Conservation (phyloP, 2,888 invertebrate species). For the Portevinia maculata region DNA sequence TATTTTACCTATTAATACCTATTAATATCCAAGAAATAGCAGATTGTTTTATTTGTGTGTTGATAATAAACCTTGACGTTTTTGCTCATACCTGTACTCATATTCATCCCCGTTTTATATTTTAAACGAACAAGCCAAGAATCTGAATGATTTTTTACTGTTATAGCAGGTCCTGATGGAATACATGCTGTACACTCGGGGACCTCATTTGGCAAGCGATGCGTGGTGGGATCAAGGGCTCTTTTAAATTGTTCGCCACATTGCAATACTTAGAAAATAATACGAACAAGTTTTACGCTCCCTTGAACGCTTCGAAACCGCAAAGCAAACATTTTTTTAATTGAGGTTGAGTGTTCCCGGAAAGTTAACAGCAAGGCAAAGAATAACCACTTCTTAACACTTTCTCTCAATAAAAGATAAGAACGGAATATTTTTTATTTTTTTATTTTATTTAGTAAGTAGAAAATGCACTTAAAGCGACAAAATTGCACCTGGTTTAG, state of each 20-base stretch:
- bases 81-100: not conserved
- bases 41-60: no score
- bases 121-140: not conserved
- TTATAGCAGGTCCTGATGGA: no score
- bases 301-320: conserved; percentile 58
- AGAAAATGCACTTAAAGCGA: no score
- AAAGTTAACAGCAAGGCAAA: conserved; percentile 48
- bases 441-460: no score
- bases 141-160: conserved; percentile 3
- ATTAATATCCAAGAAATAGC: no score
- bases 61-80: no score
- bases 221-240: conserved; percentile 61
- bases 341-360: conserved; percentile 58
- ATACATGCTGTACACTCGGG: conserved; percentile 10
- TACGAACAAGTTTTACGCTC: conserved; percentile 58
- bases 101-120: not conserved
- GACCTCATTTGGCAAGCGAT: conserved; percentile 40
- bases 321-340: conserved; percentile 69
- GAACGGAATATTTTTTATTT: no score
- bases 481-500: no score
- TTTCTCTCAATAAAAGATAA: conserved; percentile 30
- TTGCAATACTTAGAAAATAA: conserved; percentile 58
- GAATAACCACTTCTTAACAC: conserved; percentile 61
- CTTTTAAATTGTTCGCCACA: conserved; percentile 66
- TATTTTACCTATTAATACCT: no score